Percentiles rank a stretch among this genome's conserved stretches.
phyloP scores from a whole-genome alignment of 2,888 invertebrate species.

The Hesperia comma region DNA sequence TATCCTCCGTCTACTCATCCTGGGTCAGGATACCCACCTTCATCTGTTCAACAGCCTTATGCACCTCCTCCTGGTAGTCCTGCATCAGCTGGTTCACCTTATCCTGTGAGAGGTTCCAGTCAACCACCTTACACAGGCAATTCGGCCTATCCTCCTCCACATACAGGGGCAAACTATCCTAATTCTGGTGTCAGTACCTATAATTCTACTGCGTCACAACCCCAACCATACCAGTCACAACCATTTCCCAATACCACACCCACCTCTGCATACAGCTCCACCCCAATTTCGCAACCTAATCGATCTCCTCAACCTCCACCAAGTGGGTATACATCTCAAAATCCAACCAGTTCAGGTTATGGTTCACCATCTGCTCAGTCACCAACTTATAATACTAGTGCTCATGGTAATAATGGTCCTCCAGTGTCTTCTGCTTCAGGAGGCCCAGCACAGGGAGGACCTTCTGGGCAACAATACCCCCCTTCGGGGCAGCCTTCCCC shows the following conservation, averaged over 20 bases:
- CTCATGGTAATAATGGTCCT: slow-evolving; percentile 79
- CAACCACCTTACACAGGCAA: slow-evolving; percentile 78
- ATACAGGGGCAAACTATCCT: slow-evolving; percentile 73
- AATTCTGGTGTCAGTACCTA: slow-evolving; percentile 78
- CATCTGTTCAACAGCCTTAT: slow-evolving; percentile 76
- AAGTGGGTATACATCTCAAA: slow-evolving; percentile 83
- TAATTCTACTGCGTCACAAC: slow-evolving; percentile 76
- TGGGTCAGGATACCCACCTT: slow-evolving; percentile 75
- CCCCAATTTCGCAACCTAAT: slow-evolving; percentile 78
- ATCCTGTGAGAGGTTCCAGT: slow-evolving; percentile 71
- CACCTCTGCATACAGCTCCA: slow-evolving; percentile 81
- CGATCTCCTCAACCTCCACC: slow-evolving; percentile 84
- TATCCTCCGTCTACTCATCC: slow-evolving; percentile 83
- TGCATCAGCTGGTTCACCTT: slow-evolving; percentile 71
- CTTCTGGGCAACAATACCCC: slow-evolving; percentile 86
- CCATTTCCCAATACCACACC: slow-evolving; percentile 78
- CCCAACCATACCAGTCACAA: slow-evolving; percentile 79
- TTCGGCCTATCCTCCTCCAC: slow-evolving; percentile 75
- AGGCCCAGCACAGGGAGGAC: slow-evolving; percentile 75
- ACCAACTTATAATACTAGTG: slow-evolving; percentile 86
- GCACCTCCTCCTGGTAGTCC: slow-evolving; percentile 79
- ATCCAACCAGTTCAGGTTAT: slow-evolving; percentile 83
- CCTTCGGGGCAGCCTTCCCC: slow-evolving; percentile 86
- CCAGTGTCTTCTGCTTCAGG: slow-evolving; percentile 78
- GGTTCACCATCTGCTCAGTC: slow-evolving; percentile 87